phyloP scores from a whole-genome alignment of 2,888 invertebrate genomes.

The Cosmia pyralina region DNA sequence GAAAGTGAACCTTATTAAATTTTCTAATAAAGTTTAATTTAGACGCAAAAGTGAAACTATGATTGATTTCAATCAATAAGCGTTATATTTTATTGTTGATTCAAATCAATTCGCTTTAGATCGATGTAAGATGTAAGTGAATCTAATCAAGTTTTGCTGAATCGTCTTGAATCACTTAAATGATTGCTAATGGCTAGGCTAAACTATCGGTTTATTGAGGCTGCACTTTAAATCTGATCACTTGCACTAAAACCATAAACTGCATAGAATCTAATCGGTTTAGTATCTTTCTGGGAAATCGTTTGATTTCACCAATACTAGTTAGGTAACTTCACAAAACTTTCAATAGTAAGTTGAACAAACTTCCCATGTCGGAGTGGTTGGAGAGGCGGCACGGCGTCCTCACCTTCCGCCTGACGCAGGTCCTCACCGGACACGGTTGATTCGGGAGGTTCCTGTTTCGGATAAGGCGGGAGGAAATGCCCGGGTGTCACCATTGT shows the following conservation, averaged over 20 bases:
- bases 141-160: slow-evolving; percentile 15
- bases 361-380: neutral
- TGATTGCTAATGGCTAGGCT: neutral
- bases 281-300: neutral
- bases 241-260: neutral
- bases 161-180: too few species aligned
- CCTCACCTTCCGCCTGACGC: too few species aligned
- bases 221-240: neutral
- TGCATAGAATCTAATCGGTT: neutral
- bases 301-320: neutral
- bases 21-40: too few species aligned
- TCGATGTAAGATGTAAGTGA: neutral
- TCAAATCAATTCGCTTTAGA: slow-evolving; percentile 9
- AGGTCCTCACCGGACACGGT: too few species aligned
- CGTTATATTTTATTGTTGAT: slow-evolving; percentile 4
- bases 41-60: slow-evolving; percentile 12
- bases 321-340: neutral
- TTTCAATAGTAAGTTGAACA: neutral
- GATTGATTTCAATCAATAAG: slow-evolving; percentile 11
- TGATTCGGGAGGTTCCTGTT: too few species aligned
- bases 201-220: neutral
- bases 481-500: too few species aligned
- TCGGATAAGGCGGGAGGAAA: too few species aligned
- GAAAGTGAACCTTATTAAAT: slow-evolving; percentile 4
- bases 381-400: too few species aligned